Percentiles rank a stretch among this genome's conserved stretches.
Conservation (phyloP, 2,888 invertebrate species). For the Pachliopta kotzebuea region DNA sequence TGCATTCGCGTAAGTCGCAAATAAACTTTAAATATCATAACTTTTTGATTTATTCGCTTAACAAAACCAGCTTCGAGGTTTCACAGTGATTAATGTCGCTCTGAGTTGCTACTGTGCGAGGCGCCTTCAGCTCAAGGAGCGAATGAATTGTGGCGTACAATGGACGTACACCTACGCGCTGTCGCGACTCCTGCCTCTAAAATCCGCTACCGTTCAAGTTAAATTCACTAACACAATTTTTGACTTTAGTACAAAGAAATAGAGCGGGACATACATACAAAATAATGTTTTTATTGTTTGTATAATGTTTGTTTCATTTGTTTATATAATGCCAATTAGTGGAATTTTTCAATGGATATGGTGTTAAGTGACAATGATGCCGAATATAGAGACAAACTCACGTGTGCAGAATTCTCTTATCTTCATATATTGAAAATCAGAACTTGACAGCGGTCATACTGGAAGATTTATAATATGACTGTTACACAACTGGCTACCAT, state of each 20-base stretch:
- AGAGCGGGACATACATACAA: not conserved
- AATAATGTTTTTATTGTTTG: too few relatives aligned
- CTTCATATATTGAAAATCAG: too few relatives aligned
- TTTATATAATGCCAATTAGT: too few relatives aligned
- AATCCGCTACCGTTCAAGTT: conserved; percentile 57
- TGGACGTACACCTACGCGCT: conserved; percentile 57
- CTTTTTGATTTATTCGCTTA: conserved; percentile 37
- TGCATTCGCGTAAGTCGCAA: not conserved
- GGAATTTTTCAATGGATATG: too few relatives aligned
- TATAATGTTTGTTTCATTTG: too few relatives aligned
- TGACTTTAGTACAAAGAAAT: not conserved
- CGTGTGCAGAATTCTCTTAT: too few relatives aligned
- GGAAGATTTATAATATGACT: too few relatives aligned
- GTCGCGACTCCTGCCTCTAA: conserved; percentile 50
- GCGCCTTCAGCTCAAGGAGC: conserved; percentile 62
- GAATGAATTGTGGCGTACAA: conserved; percentile 68
- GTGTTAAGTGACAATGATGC: too few relatives aligned
- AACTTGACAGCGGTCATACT: too few relatives aligned
- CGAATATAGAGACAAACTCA: too few relatives aligned
- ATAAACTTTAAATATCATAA: conserved; percentile 16
- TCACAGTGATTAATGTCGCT: conserved; percentile 59
- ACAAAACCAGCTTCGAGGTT: conserved; percentile 45
- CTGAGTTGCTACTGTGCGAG: conserved; percentile 57
- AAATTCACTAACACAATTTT: not conserved
- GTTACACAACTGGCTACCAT: too few relatives aligned